Conservation (phyloP, 2,888 invertebrate genomes). For the Acanthoscelides obtectus region DNA sequence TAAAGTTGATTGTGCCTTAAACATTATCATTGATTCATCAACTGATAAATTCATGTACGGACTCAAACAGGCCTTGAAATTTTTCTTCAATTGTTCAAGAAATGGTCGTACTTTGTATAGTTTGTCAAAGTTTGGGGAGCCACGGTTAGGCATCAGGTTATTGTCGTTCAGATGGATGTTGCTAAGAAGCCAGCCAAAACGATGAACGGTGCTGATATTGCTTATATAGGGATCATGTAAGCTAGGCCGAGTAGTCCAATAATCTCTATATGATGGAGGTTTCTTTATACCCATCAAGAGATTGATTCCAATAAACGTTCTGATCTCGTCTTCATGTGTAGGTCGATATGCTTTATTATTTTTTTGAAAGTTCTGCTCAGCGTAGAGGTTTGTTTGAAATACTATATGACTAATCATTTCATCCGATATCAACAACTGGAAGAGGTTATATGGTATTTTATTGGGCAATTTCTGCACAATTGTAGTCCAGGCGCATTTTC, state of each 20-base stretch:
- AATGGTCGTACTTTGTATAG: slow-evolving; percentile 20
- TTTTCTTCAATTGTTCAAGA: slow-evolving; percentile 4
- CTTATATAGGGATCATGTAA: slow-evolving; percentile 13
- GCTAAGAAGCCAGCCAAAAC: slow-evolving; percentile 19
- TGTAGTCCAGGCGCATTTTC: too few relatives aligned
- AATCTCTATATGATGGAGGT: slow-evolving; percentile 14
- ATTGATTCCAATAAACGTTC: slow-evolving; percentile 15
- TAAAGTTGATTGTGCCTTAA: slow-evolving; percentile 21
- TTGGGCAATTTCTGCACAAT: neutral
- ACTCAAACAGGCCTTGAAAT: slow-evolving; percentile 15
- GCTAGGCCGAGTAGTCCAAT: slow-evolving; percentile 12
- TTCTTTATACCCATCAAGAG: slow-evolving; percentile 17
- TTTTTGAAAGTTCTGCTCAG: slow-evolving; percentile 3
- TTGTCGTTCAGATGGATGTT: slow-evolving; percentile 23
- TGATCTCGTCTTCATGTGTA: slow-evolving; percentile 12
- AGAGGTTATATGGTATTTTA: neutral
- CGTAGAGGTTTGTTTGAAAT: slow-evolving; percentile 8
- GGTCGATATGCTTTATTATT: slow-evolving; percentile 1
- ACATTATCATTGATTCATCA: slow-evolving; percentile 27
- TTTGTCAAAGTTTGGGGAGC: slow-evolving; percentile 17
- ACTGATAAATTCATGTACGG: slow-evolving; percentile 15
- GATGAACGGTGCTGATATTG: slow-evolving; percentile 9
- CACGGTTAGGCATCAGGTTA: slow-evolving; percentile 13
- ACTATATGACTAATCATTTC: slow-evolving; percentile 6
- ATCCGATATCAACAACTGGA: slow-evolving; percentile 2